Conservation (phyloP, 2,888 invertebrate species). For the Andrena fulva region DNA sequence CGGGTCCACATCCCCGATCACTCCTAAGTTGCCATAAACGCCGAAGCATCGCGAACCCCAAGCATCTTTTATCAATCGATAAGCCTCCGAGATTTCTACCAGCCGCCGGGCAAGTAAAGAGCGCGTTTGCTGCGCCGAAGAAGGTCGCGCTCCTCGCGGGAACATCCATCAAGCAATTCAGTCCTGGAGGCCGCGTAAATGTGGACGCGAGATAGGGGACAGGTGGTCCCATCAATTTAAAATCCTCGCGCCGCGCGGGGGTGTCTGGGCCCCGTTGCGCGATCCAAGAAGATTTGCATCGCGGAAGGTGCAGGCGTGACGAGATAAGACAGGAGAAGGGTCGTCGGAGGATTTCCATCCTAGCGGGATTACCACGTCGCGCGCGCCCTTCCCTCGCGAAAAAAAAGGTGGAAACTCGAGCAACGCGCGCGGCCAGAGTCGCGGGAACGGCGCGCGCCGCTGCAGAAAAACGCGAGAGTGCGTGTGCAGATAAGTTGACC, state of each 20-base stretch:
- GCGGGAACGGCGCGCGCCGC: conserved; percentile 1
- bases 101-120: not conserved
- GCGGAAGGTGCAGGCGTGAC: conserved; percentile 68
- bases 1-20: too few relatives aligned
- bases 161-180: conserved; percentile 69
- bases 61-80: conserved; percentile 20
- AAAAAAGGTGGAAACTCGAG: conserved; percentile 24
- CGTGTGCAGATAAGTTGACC: conserved; percentile 52
- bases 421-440: conserved; percentile 12
- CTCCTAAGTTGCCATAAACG: too few relatives aligned
- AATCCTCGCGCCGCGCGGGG: conserved; percentile 61
- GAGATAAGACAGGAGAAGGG: conserved; percentile 69
- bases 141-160: conserved; percentile 50
- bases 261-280: conserved; percentile 44
- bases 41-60: not conserved
- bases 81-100: conserved; percentile 6
- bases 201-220: conserved; percentile 61
- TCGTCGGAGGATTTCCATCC: conserved; percentile 60
- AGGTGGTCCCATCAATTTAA: conserved; percentile 71
- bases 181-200: conserved; percentile 48
- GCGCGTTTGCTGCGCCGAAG: conserved; percentile 7
- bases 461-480: conserved; percentile 43
- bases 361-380: conserved; percentile 41
- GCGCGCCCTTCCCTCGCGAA: not conserved
- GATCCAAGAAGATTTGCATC: conserved; percentile 67